Percentiles rank a stretch among this genome's conserved stretches.
phyloP scores from a whole-genome alignment of 2,797 vertebrate genomes.

The Xenentodon cancila region DNA sequence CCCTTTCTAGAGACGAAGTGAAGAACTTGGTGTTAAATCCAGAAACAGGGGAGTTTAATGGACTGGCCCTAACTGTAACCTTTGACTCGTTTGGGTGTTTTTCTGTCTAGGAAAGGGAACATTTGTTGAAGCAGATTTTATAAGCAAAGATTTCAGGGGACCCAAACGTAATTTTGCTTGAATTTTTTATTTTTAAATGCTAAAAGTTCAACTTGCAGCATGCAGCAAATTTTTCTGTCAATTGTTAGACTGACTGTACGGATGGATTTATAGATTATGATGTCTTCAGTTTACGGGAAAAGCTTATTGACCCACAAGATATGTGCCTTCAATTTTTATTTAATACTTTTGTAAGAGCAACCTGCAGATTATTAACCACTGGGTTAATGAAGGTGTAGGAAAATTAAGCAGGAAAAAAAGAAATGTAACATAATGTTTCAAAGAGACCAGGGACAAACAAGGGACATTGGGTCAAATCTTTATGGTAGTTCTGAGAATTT shows the following conservation, averaged over 20 bases:
- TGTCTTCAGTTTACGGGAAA: background rate
- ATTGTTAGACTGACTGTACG: background rate
- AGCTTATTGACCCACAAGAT: too few relatives aligned
- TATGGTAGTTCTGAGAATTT: too few relatives aligned
- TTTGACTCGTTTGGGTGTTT: too few relatives aligned
- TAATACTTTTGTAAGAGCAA: too few relatives aligned
- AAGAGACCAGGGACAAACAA: too few relatives aligned
- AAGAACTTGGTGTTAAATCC: background rate
- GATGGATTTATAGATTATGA: background rate
- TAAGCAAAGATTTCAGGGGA: background rate
- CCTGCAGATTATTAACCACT: background rate
- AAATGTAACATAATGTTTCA: too few relatives aligned
- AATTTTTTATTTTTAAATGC: background rate
- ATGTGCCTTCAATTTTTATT: too few relatives aligned
- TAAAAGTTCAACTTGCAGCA: background rate
- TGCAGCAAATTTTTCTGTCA: background rate
- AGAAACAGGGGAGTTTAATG: background rate
- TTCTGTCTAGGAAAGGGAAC: background rate
- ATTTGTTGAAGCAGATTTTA: background rate
- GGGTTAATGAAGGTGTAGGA: background rate
- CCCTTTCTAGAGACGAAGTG: background rate
- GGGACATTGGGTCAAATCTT: too few relatives aligned
- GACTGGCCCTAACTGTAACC: background rate
- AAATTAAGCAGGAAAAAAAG: background rate
- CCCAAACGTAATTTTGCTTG: constrained; percentile 8